phyloP scores from a whole-genome alignment of 2,113 vertebrate species.

The Rhabdornis inornatus region DNA sequence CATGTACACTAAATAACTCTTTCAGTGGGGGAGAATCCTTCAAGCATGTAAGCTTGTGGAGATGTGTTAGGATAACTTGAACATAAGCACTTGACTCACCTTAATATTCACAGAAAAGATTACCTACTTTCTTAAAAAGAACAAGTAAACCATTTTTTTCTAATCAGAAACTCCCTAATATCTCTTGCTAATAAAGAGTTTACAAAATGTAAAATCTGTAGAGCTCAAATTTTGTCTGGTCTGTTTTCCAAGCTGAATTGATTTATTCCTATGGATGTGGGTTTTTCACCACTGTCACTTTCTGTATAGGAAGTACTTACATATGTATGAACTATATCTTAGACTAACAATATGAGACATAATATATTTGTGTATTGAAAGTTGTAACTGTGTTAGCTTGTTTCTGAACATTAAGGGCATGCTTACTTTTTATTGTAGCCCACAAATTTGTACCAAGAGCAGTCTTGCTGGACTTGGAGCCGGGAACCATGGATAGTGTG shows the following conservation, averaged over 20 bases:
- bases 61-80: background rate
- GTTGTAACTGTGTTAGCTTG: background rate
- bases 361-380: background rate
- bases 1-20: background rate
- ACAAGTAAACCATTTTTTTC: background rate
- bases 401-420: background rate
- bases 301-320: background rate
- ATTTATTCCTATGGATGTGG: background rate
- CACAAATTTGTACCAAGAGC: constrained; percentile 92
- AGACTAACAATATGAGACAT: background rate
- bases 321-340: background rate
- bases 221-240: background rate
- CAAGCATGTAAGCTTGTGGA: background rate
- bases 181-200: background rate
- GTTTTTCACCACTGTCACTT: background rate
- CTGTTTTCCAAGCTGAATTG: background rate
- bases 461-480: constrained; percentile 89
- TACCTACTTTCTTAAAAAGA: background rate
- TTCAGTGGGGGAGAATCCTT: background rate
- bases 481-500: constrained; percentile 95
- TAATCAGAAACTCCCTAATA: background rate
- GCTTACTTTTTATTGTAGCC: constrained; percentile 69
- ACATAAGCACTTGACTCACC: background rate
- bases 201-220: background rate
- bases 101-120: background rate